phyloP scores from a whole-genome alignment of 2,797 vertebrate species.

The Centroberyx gerrardi region DNA sequence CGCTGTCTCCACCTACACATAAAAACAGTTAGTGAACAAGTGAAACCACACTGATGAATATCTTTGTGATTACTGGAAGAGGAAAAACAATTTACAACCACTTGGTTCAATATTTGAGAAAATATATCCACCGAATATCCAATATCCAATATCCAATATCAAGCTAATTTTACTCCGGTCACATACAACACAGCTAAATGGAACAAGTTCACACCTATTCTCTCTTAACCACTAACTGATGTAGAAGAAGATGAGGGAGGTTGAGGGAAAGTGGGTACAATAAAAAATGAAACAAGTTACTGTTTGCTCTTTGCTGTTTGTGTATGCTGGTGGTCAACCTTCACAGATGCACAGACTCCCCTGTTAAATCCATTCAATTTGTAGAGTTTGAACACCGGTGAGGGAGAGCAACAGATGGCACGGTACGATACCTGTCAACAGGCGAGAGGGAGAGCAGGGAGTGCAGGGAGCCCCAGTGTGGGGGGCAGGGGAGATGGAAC shows the following conservation, averaged over 20 bases:
- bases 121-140: too few relatives aligned
- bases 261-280: not conserved
- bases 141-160: too few relatives aligned
- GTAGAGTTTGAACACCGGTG: constrained; percentile 38
- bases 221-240: too few relatives aligned
- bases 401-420: constrained; percentile 70
- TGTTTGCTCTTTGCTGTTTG: constrained; percentile 48
- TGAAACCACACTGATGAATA: too few relatives aligned
- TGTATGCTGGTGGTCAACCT: constrained; percentile 48
- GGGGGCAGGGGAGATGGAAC: constrained; percentile 35
- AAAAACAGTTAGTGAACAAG: too few relatives aligned
- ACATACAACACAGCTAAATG: too few relatives aligned
- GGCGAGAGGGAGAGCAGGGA: constrained; percentile 54
- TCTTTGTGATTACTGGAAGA: too few relatives aligned
- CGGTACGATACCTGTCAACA: constrained; percentile 75
- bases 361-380: constrained; percentile 41
- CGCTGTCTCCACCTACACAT: too few relatives aligned
- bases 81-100: too few relatives aligned
- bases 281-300: not conserved
- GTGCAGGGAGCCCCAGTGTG: constrained; percentile 41
- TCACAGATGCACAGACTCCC: constrained; percentile 44
- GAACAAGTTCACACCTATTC: too few relatives aligned
- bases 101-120: too few relatives aligned
- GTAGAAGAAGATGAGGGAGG: not conserved
- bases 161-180: too few relatives aligned